Percentiles rank a stretch among this genome's conserved stretches.
phyloP scores from a whole-genome alignment of 2,888 invertebrate genomes.

The Latrodectus elegans region DNA sequence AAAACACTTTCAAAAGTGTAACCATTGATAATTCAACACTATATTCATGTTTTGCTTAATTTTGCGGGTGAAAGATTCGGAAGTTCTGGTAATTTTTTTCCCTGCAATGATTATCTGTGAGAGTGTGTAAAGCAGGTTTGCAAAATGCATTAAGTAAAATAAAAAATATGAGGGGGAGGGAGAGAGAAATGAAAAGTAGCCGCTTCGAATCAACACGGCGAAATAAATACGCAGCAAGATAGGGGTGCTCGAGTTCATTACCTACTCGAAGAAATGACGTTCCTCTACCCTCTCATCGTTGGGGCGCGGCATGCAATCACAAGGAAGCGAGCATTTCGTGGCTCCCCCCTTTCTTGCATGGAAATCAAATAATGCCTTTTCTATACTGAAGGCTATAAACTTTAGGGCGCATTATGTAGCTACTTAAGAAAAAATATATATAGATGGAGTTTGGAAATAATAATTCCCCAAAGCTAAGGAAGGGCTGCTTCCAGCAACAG shows the following conservation, averaged over 20 bases:
- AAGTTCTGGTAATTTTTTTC: too few relatives aligned
- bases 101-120: too few relatives aligned
- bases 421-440: constrained; percentile 53
- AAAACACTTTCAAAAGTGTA: too few relatives aligned
- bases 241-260: constrained; percentile 56
- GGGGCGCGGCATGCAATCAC: constrained; percentile 27
- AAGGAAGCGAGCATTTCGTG: neutral
- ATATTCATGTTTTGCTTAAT: too few relatives aligned
- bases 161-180: too few relatives aligned
- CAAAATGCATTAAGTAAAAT: too few relatives aligned
- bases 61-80: too few relatives aligned
- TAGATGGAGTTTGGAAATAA: constrained; percentile 51
- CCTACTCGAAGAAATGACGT: constrained; percentile 62
- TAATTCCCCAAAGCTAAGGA: constrained; percentile 37
- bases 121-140: too few relatives aligned
- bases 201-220: constrained; percentile 57
- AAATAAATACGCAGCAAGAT: constrained; percentile 44
- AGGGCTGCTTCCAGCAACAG: constrained; percentile 32
- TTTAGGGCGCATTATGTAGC: constrained; percentile 51
- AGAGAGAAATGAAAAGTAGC: constrained; percentile 22
- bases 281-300: constrained; percentile 14
- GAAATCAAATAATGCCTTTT: constrained; percentile 65
- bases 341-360: constrained; percentile 3
- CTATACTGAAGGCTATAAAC: constrained; percentile 68
- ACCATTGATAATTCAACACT: too few relatives aligned